Evolutionary conservation across 2,888 invertebrate genomes (phyloP).

Genomic region (Limnephilus auricula): DNA sequence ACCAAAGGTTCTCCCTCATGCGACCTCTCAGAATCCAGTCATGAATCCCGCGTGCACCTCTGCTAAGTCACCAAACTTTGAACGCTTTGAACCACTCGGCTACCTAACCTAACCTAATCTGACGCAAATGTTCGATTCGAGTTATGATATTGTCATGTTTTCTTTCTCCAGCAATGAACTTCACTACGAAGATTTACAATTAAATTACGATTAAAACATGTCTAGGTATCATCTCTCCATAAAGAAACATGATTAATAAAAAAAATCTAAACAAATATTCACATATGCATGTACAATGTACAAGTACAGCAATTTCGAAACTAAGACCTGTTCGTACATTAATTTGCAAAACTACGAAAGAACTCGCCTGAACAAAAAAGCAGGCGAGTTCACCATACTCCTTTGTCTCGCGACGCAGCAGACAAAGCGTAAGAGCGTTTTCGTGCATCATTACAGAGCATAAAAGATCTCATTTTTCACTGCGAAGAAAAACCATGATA

Average conservation of each 20-base stretch:
- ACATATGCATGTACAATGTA: neutral
- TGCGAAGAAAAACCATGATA: neutral
- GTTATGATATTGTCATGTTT: too few relatives aligned
- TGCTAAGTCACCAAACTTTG: too few relatives aligned
- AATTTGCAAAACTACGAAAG: conserved; percentile 3
- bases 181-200: too few relatives aligned
- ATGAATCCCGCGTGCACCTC: too few relatives aligned
- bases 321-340: neutral
- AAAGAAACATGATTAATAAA: neutral
- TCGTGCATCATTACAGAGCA: neutral
- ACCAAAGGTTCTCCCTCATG: too few relatives aligned
- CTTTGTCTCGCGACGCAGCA: conserved; percentile 10
- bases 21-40: too few relatives aligned
- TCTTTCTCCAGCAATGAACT: too few relatives aligned
- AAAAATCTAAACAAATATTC: neutral
- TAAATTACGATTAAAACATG: too few relatives aligned
- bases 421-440: neutral
- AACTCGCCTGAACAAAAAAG: neutral
- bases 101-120: too few relatives aligned
- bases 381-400: conserved; percentile 5
- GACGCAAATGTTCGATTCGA: too few relatives aligned
- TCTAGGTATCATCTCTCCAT: too few relatives aligned
- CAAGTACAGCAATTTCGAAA: neutral
- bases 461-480: conserved; percentile 19
- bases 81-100: too few relatives aligned